These are phyloP conservation scores for Botia almorhae DNA, from an alignment of 2,797 vertebrate species.

Conservation along the genomic window DNA sequence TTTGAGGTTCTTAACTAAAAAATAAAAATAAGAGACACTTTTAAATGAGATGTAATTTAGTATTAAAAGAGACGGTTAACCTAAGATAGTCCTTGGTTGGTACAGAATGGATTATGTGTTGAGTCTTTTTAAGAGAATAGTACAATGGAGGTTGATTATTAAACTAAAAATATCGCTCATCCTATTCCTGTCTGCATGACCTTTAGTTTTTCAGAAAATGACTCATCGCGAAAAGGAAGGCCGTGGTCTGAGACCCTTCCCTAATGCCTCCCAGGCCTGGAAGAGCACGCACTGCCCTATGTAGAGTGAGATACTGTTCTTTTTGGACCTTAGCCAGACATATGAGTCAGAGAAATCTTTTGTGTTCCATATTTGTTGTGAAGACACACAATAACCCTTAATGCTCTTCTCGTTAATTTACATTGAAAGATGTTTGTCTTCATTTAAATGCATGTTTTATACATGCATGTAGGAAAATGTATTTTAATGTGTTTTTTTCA, in stretches of 20 bases:
- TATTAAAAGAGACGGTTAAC: background rate
- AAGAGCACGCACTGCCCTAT: constrained; percentile 51
- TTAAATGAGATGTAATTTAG: background rate
- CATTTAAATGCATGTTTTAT: too few relatives aligned
- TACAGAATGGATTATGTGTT: background rate
- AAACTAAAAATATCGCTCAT: constrained; percentile 65
- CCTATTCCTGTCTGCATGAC: constrained; percentile 54
- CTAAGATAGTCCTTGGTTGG: background rate
- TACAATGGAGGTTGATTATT: constrained; percentile 38
- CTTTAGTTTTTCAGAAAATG: constrained; percentile 60
- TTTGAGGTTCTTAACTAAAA: background rate
- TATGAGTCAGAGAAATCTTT: constrained; percentile 50
- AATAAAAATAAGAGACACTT: background rate
- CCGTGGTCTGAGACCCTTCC: constrained; percentile 51
- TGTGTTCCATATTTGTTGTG: constrained; percentile 34
- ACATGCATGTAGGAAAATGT: too few relatives aligned
- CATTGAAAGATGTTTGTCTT: background rate
- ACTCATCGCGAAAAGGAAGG: constrained; percentile 51
- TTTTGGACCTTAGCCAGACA: constrained; percentile 41
- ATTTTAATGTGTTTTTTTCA: too few relatives aligned
- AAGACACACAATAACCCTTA: constrained; percentile 1
- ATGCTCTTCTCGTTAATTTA: background rate
- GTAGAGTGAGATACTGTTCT: constrained; percentile 47
- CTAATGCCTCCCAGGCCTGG: constrained; percentile 51
- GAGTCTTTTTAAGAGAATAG: constrained; percentile 17